Evolutionary conservation across 23 tunicate genomes (phyloP).

Genomic region (Ciona savignyi): DNA sequence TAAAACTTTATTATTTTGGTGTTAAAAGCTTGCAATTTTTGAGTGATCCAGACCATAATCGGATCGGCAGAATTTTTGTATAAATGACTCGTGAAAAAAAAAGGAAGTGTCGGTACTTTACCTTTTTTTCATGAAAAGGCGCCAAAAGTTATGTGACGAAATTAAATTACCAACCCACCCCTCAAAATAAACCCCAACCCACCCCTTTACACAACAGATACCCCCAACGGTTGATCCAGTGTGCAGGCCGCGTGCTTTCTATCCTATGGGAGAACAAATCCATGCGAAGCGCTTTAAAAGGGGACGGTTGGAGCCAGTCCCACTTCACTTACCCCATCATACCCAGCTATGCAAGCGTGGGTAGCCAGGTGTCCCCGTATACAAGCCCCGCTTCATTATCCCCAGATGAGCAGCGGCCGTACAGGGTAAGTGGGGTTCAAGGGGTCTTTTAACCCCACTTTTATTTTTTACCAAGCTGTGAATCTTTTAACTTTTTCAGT

Average conservation of each 20-base stretch:
- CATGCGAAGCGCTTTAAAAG: conserved; percentile 25
- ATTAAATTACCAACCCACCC: too few species aligned
- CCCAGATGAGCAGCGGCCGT: conserved; percentile 25
- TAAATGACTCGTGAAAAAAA: too few species aligned
- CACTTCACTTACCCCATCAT: conserved; percentile 40
- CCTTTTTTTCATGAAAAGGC: too few species aligned
- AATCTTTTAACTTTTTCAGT: too few species aligned
- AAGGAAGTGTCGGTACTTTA: too few species aligned
- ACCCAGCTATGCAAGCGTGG: conserved; percentile 41
- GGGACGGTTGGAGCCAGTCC: conserved; percentile 46
- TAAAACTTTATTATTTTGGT: too few species aligned
- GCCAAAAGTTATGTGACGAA: too few species aligned
- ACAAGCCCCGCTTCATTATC: conserved; percentile 50
- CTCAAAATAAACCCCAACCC: neutral
- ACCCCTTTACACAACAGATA: conserved; percentile 22
- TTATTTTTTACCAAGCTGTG: too few species aligned
- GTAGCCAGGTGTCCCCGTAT: conserved; percentile 53
- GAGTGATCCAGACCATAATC: too few species aligned
- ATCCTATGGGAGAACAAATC: conserved; percentile 42
- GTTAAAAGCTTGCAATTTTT: too few species aligned
- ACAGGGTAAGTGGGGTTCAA: conserved; percentile 28
- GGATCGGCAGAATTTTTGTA: too few species aligned
- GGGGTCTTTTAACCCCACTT: too few species aligned
- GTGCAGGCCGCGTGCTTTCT: conserved; percentile 44
- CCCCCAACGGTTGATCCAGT: conserved; percentile 43